A percentile compares a stretch with the other conserved stretches of the same genome.
These are phyloP conservation scores for Tenthredo amoena DNA, from an alignment of 2,888 invertebrate species.

Conservation along the genomic window DNA sequence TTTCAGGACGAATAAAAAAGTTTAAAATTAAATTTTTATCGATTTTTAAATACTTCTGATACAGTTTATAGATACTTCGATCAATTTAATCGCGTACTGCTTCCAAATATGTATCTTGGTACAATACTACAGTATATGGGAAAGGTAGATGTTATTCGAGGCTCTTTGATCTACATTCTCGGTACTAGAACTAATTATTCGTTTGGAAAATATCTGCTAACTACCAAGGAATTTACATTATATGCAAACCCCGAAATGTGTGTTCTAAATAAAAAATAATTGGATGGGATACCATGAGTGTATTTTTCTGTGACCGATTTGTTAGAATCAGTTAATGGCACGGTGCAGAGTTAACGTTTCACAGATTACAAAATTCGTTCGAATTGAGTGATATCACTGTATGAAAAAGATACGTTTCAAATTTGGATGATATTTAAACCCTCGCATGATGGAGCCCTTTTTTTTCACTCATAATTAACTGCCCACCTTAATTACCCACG, in stretches of 20 bases:
- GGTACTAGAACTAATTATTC: no score
- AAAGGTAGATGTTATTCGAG: no score
- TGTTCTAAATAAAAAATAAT: not conserved
- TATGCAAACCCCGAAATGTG: no score
- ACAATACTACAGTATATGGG: not conserved
- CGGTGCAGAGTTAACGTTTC: not conserved
- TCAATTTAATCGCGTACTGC: not conserved
- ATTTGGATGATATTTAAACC: no score
- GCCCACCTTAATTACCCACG: not conserved
- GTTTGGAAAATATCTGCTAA: no score
- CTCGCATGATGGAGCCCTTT: not conserved
- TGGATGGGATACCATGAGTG: not conserved
- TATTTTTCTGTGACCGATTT: no score
- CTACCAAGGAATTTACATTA: no score
- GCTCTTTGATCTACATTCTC: no score
- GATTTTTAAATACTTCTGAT: not conserved
- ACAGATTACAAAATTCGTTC: not conserved
- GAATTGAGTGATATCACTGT: not conserved
- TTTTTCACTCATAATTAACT: not conserved
- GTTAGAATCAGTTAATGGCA: no score
- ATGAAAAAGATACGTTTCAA: no score
- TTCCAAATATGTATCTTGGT: not conserved
- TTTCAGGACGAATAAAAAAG: constrained; percentile 8
- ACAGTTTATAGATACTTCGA: not conserved
- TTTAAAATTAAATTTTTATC: not conserved